Evolutionary conservation across 2,113 vertebrate genomes (phyloP), one percentile per base, ranked within the genome.

Genomic region (Rhea americana): DNA sequence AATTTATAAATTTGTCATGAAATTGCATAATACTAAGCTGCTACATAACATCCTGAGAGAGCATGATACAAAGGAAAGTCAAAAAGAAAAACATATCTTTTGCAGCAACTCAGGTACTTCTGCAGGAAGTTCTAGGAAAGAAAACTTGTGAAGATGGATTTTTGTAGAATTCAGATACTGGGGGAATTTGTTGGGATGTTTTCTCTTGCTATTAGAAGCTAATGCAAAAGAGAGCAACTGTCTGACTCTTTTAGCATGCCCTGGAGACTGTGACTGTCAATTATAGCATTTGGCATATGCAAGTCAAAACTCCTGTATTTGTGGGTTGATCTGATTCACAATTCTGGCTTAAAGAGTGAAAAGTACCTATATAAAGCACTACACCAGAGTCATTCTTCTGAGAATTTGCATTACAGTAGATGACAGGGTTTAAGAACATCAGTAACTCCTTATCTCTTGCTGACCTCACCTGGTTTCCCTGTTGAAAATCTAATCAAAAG

Each of bases 241-340:
- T 25, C 17, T 56, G 50, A 51, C 7, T 53, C 2, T 58, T 82
- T 18, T 21, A 41, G 18, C 7, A 82, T 85, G 32, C 8, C 53
- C 45, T 80, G 2, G 2, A 82, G 32, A 43, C 3, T 7, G 19
- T 0, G 1, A 2, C 26, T 82, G 15, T 65, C 7, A 35, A 50
- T 92, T 84, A 51, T 35, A 68, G 2, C 1, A 10, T 71, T 68
- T 90, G 9, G 10, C n/a, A 47, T 8, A 9, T 55, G 28, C 22
- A 72, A 75, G 43, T 35, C 15, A 68, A 72, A 84, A 32, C 1
- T 68, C 39, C 70, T 66, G 7, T 4, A 65, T 72, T 66, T 87
- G 9, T 76, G 39, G 12, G 48, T 87, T 66, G 11, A 79, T 89
- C 55, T 56, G 13, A 20, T 62, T 92, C 63, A 82, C 28, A 14